Evolutionary conservation across 2,113 vertebrate species (phyloP).

Genomic region (Amia ocellicauda): DNA sequence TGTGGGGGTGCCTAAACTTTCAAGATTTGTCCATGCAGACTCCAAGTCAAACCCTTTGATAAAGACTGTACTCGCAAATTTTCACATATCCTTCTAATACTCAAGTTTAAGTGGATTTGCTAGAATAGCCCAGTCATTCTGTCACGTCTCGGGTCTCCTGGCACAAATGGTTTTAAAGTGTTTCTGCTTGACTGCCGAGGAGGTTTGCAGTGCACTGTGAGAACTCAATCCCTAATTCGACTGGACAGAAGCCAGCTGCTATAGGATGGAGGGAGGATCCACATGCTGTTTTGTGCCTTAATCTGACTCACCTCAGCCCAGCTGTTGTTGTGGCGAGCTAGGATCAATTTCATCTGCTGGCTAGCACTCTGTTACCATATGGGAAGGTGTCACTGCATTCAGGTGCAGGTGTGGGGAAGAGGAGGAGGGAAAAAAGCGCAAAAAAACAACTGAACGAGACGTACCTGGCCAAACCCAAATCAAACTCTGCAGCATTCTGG

Average conservation of each 20-base stretch:
- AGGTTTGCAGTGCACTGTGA: constrained; percentile 28
- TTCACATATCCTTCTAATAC: too few relatives aligned
- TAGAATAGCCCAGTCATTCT: too few relatives aligned
- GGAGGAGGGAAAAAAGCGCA: too few relatives aligned
- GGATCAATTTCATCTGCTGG: background rate
- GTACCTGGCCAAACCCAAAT: too few relatives aligned
- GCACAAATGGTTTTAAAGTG: background rate
- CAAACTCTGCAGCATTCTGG: too few relatives aligned
- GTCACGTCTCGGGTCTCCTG: background rate
- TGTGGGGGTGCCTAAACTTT: too few relatives aligned
- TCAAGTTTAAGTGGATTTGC: too few relatives aligned
- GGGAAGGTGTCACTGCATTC: background rate
- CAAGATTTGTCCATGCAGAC: too few relatives aligned
- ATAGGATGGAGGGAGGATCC: constrained; percentile 29
- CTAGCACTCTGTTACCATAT: background rate
- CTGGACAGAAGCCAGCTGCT: constrained; percentile 38
- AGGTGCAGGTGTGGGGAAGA: too few relatives aligned
- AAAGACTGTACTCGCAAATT: too few relatives aligned
- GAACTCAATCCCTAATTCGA: constrained; percentile 30
- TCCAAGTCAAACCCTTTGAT: too few relatives aligned
- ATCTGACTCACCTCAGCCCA: constrained; percentile 31
- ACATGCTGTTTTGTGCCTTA: constrained; percentile 12
- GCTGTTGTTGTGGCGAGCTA: constrained; percentile 21
- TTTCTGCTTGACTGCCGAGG: background rate
- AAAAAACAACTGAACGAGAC: too few relatives aligned